phyloP scores from a whole-genome alignment of 2,888 invertebrate genomes.

The Osmoderma eremita region DNA sequence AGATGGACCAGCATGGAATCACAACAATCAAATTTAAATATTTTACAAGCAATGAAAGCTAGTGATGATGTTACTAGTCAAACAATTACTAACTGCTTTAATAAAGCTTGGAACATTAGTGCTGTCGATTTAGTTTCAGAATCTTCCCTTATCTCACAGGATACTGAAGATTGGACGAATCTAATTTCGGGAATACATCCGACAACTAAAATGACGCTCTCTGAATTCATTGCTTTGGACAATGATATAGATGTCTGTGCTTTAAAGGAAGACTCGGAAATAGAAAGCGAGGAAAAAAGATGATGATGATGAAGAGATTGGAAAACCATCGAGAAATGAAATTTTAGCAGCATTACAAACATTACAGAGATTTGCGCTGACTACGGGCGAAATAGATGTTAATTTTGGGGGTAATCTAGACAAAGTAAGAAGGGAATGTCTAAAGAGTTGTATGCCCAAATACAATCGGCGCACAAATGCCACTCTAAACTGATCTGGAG shows the following conservation, averaged over 20 bases:
- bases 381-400: neutral
- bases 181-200: neutral
- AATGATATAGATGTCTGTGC: neutral
- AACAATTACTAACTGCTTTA: neutral
- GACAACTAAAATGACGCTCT: neutral
- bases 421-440: neutral
- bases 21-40: neutral
- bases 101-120: neutral
- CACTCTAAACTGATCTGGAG: too few species aligned
- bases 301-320: neutral
- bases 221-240: neutral
- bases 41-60: constrained; percentile 4
- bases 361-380: neutral
- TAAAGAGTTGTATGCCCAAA: neutral
- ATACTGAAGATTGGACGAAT: neutral
- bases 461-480: too few species aligned
- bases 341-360: constrained; percentile 4
- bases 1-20: neutral
- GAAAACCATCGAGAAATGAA: constrained; percentile 1
- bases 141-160: neutral
- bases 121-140: neutral
- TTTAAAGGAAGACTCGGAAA: neutral
- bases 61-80: neutral
- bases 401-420: neutral
- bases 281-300: neutral